Conservation (phyloP, 2,797 vertebrate species). For the Glossophaga mutica region DNA sequence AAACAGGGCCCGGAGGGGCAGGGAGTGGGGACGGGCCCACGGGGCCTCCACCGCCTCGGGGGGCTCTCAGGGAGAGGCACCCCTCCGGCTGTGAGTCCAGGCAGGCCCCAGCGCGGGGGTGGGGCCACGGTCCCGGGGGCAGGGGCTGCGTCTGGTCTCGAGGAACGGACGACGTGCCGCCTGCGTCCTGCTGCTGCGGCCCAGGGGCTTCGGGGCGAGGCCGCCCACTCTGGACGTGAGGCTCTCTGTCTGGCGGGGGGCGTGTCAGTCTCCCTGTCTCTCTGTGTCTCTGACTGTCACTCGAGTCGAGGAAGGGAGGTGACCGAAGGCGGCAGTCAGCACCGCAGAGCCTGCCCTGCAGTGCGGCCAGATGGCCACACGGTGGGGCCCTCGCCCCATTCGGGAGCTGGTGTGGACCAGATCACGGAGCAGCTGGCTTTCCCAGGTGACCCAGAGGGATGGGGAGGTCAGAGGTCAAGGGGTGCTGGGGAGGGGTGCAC, state of each 20-base stretch:
- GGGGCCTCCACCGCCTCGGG: not conserved
- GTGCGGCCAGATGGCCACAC: not conserved
- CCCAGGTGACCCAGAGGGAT: not conserved
- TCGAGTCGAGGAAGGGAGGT: rapidly evolving
- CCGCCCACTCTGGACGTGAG: rapidly evolving
- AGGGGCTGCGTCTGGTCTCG: no score
- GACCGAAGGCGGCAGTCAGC: not conserved
- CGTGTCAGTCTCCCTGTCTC: rapidly evolving
- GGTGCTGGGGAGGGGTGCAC: not conserved
- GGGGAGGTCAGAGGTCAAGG: not conserved
- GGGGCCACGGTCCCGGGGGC: no score
- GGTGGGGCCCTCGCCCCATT: not conserved
- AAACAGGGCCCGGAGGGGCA: rapidly evolving
- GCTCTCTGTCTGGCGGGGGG: not conserved
- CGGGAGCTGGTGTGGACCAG: not conserved
- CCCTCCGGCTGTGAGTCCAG: not conserved
- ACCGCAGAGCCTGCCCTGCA: rapidly evolving
- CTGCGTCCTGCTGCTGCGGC: not conserved
- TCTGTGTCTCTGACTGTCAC: not conserved
- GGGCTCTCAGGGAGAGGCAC: rapidly evolving
- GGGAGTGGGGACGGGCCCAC: not conserved
- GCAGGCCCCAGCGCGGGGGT: rapidly evolving
- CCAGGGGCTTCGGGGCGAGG: no score
- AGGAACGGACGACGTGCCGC: rapidly evolving
- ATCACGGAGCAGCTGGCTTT: rapidly evolving